Evolutionary conservation across 2,888 invertebrate genomes (phyloP).

Genomic region (Mamestra brassicae): DNA sequence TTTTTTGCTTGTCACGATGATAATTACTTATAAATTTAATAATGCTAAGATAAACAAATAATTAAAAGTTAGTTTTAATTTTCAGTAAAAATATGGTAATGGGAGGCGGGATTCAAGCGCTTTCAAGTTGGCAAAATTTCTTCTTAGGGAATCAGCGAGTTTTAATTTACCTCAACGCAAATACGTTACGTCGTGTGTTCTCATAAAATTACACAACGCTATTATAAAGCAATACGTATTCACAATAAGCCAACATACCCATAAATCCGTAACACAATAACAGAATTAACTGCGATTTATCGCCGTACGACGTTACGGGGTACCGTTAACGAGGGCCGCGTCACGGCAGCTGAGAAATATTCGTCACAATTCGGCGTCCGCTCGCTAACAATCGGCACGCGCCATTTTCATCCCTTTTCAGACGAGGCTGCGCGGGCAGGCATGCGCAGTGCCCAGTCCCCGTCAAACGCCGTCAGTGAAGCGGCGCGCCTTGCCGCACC

Average conservation of each 20-base stretch:
- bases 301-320: constrained; percentile 78
- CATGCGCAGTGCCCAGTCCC: constrained; percentile 83
- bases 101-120: background rate
- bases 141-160: constrained; percentile 7
- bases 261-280: constrained; percentile 84
- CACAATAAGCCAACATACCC: constrained; percentile 76
- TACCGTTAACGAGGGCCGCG: constrained; percentile 84
- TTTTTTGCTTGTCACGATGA: background rate
- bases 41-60: background rate
- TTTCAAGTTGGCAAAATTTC: constrained; percentile 7
- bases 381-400: constrained; percentile 76
- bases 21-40: background rate
- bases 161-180: constrained; percentile 48
- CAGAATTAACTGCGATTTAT: constrained; percentile 88
- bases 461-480: constrained; percentile 83
- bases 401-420: constrained; percentile 78
- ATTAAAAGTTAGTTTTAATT: background rate
- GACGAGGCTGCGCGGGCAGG: constrained; percentile 83
- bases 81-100: background rate
- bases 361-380: constrained; percentile 78
- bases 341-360: constrained; percentile 79
- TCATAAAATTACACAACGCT: constrained; percentile 62
- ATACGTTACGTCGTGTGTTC: constrained; percentile 50
- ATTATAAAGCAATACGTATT: constrained; percentile 71
- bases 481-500: constrained; percentile 83